These are phyloP conservation scores for Blastomussa wellsi DNA, from an alignment of 92 coral and sea anemone species.

Conservation along the genomic window DNA sequence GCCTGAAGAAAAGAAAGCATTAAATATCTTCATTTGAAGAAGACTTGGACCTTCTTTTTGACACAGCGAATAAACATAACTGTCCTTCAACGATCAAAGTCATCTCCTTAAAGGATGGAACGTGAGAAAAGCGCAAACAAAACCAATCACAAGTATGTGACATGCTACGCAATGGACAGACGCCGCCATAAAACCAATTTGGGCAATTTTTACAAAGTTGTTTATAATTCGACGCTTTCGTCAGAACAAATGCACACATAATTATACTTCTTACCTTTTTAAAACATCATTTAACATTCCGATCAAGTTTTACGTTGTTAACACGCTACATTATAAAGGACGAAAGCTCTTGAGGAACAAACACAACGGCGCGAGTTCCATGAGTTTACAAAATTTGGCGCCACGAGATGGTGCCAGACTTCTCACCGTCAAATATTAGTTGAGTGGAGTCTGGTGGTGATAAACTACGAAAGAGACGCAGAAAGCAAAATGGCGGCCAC, in stretches of 20 bases:
- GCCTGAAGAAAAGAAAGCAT: background rate
- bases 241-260: background rate
- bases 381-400: conserved; percentile 20
- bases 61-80: no score
- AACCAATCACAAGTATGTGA: background rate
- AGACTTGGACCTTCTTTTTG: background rate
- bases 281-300: background rate
- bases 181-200: background rate
- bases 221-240: background rate
- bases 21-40: background rate
- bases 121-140: background rate
- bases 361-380: background rate
- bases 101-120: background rate
- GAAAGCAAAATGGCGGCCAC: conserved; percentile 91
- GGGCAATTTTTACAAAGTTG: background rate
- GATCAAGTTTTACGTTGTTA: background rate
- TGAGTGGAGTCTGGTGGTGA: conserved; percentile 8
- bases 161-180: background rate
- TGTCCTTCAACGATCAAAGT: background rate
- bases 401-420: conserved; percentile 30
- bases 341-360: background rate
- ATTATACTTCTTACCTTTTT: conserved; percentile 4
- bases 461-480: conserved; percentile 18
- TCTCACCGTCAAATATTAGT: conserved; percentile 25
- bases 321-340: background rate